A percentile compares a stretch with the other conserved stretches of the same genome.
Evolutionary conservation across 2,888 invertebrate genomes (phyloP).

Genomic region (Anthophora plumipes): DNA sequence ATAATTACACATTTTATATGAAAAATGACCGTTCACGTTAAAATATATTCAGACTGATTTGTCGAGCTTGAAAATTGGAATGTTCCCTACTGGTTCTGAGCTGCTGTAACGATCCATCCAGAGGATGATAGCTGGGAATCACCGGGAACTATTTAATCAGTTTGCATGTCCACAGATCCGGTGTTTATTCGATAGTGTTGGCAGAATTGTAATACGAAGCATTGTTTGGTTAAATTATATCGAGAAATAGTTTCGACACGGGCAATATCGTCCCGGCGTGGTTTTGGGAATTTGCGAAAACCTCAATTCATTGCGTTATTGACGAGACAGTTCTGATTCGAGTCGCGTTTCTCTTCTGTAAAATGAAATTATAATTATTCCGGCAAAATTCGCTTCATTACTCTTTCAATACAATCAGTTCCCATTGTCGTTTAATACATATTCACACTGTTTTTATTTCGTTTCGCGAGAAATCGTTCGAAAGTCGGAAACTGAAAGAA

Average conservation of each 20-base stretch:
- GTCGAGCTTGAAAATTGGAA: background rate
- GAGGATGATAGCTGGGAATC: background rate
- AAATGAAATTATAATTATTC: background rate
- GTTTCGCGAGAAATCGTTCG: background rate
- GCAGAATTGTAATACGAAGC: conserved; percentile 18
- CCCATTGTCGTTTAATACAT: background rate
- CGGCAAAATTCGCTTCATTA: background rate
- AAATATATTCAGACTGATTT: background rate
- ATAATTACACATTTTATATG: no score
- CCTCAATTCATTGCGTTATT: conserved; percentile 2
- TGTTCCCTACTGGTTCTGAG: no score
- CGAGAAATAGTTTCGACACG: conserved; percentile 20
- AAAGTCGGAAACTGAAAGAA: background rate
- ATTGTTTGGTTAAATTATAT: conserved; percentile 36
- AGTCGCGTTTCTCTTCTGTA: background rate
- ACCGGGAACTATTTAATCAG: background rate
- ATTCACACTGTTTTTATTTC: background rate
- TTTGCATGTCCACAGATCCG: conserved; percentile 5
- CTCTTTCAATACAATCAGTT: background rate
- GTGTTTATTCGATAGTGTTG: conserved; percentile 7
- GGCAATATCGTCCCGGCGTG: background rate
- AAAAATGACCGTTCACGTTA: no score
- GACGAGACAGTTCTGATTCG: background rate
- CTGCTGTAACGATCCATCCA: background rate
- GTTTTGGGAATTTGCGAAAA: conserved; percentile 20